Percentiles rank a stretch among this genome's conserved stretches.
phyloP scores from a whole-genome alignment of 2,797 vertebrate genomes.

The Alectoris magna region DNA sequence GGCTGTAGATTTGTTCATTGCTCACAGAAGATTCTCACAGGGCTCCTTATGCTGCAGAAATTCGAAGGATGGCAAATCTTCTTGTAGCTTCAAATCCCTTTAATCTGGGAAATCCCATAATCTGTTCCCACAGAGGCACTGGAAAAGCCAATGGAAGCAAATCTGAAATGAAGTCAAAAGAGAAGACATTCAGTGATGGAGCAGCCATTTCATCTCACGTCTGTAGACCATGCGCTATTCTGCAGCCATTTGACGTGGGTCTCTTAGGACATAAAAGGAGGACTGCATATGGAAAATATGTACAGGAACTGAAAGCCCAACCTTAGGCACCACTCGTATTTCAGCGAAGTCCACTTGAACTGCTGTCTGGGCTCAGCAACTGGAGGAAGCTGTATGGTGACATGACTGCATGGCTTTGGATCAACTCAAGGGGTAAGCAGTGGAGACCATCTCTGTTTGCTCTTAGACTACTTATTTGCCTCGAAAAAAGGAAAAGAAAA shows the following conservation, averaged over 20 bases:
- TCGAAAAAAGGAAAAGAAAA: neutral
- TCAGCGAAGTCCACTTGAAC: neutral
- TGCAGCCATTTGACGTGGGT: neutral
- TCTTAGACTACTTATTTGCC: neutral
- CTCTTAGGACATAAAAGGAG: neutral
- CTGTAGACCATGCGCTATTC: neutral
- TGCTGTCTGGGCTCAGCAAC: neutral
- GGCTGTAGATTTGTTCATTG: neutral
- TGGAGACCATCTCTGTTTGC: neutral
- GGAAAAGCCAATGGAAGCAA: neutral
- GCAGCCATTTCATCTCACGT: neutral
- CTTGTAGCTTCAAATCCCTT: fast-evolving
- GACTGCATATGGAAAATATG: neutral
- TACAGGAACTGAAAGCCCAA: neutral
- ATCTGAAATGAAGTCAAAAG: neutral
- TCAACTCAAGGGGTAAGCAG: neutral
- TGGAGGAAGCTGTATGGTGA: neutral
- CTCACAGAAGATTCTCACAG: neutral
- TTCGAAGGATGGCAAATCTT: neutral
- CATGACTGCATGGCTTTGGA: neutral
- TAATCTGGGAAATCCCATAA: neutral
- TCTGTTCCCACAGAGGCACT: fast-evolving
- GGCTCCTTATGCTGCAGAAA: neutral
- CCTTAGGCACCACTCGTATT: neutral
- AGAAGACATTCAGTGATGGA: neutral